phyloP scores from a whole-genome alignment of 2,797 vertebrate species.

The Silurus aristotelis region DNA sequence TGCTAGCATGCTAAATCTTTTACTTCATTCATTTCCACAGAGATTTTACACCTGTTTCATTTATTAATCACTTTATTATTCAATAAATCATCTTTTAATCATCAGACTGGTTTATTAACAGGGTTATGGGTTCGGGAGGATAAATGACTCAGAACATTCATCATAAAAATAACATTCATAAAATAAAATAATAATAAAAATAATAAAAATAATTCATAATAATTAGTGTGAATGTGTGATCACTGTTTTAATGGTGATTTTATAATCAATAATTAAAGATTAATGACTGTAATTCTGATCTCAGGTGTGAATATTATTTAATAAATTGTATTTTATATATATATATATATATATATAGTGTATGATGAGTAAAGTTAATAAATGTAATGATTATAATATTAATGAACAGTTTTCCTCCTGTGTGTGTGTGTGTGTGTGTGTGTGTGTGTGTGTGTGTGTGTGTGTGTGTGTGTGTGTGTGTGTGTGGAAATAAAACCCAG shows the following conservation, averaged over 20 bases:
- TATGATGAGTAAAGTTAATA: too few relatives aligned
- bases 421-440: too few relatives aligned
- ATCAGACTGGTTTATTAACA: not conserved
- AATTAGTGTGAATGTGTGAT: too few relatives aligned
- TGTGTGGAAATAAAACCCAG: too few relatives aligned
- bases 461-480: too few relatives aligned
- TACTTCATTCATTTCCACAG: not conserved
- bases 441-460: too few relatives aligned
- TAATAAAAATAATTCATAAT: too few relatives aligned
- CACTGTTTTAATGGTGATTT: not conserved
- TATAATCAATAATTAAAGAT: not conserved
- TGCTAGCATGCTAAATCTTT: slow-evolving; percentile 1
- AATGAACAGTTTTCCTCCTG: too few relatives aligned
- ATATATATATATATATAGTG: too few relatives aligned
- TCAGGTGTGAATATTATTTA: not conserved
- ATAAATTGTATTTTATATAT: too few relatives aligned
- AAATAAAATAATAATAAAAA: not conserved
- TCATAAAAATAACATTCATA: not conserved
- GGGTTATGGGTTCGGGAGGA: not conserved
- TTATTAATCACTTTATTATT: not conserved
- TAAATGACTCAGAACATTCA: not conserved
- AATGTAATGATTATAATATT: too few relatives aligned
- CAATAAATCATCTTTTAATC: too few relatives aligned
- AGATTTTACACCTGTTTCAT: not conserved
- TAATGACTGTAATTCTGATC: not conserved